phyloP scores from a whole-genome alignment of 2,113 vertebrate genomes.

The Eulemur macaco region DNA sequence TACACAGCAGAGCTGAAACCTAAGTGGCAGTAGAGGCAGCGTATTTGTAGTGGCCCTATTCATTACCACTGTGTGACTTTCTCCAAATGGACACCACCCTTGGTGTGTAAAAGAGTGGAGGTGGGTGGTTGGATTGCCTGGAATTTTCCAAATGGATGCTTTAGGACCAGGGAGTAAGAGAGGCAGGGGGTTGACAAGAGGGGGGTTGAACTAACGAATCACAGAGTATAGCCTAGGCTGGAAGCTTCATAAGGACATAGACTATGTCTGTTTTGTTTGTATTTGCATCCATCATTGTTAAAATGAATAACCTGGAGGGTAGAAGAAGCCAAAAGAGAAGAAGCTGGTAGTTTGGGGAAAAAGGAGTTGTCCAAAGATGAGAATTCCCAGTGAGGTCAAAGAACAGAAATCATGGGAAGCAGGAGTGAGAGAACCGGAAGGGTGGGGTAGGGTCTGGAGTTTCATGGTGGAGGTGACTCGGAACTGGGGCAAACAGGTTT shows the following conservation, averaged over 20 bases:
- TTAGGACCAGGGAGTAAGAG: neutral
- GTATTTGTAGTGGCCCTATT: neutral
- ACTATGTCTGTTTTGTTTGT: neutral
- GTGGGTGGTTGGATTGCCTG: neutral
- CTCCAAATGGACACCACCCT: neutral
- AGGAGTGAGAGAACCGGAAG: neutral
- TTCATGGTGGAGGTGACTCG: neutral
- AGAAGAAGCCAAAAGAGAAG: neutral
- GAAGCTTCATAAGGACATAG: neutral
- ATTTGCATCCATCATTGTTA: neutral
- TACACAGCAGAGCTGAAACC: neutral
- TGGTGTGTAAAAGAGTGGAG: neutral
- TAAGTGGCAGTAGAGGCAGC: neutral
- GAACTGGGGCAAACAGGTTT: neutral
- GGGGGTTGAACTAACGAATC: neutral
- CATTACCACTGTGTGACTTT: slow-evolving; percentile 19
- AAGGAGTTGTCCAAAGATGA: neutral
- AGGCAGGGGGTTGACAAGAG: neutral
- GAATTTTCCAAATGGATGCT: slow-evolving; percentile 43
- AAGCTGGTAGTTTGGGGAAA: neutral
- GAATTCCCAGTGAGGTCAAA: neutral
- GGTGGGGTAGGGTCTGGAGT: neutral
- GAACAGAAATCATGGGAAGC: neutral
- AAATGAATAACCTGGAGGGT: neutral
- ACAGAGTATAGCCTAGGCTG: neutral